phyloP scores from a whole-genome alignment of 64 coral and sea anemone species.

The Montipora capricornis region DNA sequence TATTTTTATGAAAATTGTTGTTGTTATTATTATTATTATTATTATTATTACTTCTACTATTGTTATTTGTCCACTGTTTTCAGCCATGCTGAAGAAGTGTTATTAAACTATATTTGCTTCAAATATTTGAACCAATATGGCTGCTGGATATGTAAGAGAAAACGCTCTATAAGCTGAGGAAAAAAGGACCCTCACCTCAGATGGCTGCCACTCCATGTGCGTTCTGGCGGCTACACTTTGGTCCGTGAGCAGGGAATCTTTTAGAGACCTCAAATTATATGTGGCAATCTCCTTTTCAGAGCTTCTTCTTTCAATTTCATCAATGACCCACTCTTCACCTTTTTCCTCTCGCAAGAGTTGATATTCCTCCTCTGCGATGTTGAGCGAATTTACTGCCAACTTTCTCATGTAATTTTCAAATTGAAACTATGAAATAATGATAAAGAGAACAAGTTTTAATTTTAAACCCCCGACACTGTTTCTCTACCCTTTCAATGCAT shows the following conservation, averaged over 20 bases:
- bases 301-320: constrained; percentile 14
- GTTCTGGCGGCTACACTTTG: neutral
- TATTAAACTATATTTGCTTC: no score
- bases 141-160: no score
- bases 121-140: no score
- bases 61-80: no score
- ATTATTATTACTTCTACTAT: no score
- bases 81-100: no score
- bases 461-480: no score
- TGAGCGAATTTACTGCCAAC: neutral
- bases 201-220: constrained; percentile 26
- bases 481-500: no score
- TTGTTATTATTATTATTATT: no score
- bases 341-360: neutral
- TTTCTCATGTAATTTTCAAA: constrained; percentile 21
- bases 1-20: no score
- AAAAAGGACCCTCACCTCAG: neutral
- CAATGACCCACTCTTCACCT: constrained; percentile 2
- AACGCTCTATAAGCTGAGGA: no score
- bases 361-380: neutral
- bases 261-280: constrained; percentile 6
- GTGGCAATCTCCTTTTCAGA: neutral
- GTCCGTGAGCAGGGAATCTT: constrained; percentile 4
- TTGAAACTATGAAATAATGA: neutral
- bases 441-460: neutral